Evolutionary conservation across 2,888 invertebrate species (phyloP).

Genomic region (Colostygia pectinataria): DNA sequence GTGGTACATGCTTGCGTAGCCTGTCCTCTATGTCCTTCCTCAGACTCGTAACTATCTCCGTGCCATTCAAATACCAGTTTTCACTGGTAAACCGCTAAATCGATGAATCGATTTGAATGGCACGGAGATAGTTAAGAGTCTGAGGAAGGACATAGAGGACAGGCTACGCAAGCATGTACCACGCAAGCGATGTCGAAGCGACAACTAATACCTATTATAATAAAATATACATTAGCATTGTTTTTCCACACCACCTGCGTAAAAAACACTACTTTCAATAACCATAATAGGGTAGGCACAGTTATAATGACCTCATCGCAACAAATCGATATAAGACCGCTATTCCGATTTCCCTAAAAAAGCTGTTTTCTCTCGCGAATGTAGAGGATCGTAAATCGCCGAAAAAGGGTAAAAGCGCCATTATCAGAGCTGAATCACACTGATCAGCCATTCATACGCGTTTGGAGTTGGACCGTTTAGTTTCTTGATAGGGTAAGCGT

Average conservation of each 20-base stretch:
- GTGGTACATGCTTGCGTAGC: too few species aligned
- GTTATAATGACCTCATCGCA: constrained; percentile 45
- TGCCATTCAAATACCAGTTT: too few species aligned
- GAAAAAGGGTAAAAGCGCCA: constrained; percentile 53
- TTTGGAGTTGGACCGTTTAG: constrained; percentile 29
- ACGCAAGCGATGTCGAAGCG: too few species aligned
- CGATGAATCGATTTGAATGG: too few species aligned
- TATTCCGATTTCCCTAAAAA: constrained; percentile 62
- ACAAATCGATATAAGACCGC: constrained; percentile 44
- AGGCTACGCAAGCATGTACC: too few species aligned
- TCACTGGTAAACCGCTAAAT: too few species aligned
- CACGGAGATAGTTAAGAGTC: too few species aligned
- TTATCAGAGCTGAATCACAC: constrained; percentile 53
- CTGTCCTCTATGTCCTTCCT: too few species aligned
- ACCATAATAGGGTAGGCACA: constrained; percentile 30
- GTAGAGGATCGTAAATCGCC: constrained; percentile 53
- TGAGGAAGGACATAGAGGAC: too few species aligned
- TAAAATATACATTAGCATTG: too few species aligned
- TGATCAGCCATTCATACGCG: constrained; percentile 44
- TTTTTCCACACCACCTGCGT: neutral
- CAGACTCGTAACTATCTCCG: too few species aligned
- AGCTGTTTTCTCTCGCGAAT: constrained; percentile 43
- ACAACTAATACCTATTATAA: too few species aligned
- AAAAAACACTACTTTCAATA: constrained; percentile 4
- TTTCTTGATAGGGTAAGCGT: constrained; percentile 19